Base-by-base conservation (phyloP, 2,888 invertebrate genomes). In the Agrotis segetum region DNA sequence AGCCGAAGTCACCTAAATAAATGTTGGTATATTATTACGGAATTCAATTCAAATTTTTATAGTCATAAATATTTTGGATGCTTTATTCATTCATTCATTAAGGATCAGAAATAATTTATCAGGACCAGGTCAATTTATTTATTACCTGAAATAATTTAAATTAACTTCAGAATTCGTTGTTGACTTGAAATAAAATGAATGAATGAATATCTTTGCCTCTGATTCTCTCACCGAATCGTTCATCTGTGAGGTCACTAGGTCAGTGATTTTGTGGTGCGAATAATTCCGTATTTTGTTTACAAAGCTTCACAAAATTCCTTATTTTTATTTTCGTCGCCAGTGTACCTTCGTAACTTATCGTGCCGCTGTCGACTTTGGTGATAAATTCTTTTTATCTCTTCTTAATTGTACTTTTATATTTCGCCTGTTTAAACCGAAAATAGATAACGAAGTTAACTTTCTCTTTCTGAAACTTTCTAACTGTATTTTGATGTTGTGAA, bases 301-400 rank as follows among this genome's bases (percentile, higher is more conserved):
- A 55, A 63, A 58, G 55, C 24, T 55, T 67, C 40, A 47, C 58
- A 79, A 62, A 47, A 63, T 62, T 17, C n/a, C n/a, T 19, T 67
- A 29, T 56, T 71, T 64, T 52, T 60, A 50, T 81, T 67, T 63
- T 58, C 14, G 40, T 56, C 11, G 13, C 24, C 17, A 66, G 55
- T 34, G 34, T 62, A 49, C n/a, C 53, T 62, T 44, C 13, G 56
- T 19, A 79, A 79, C 29, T 82, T 78, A 47, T 13, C 78, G 49
- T 47, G 13, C 46, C 68, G 63, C 55, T 65, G 81, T 83, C 68
- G 75, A 80, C 67, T 72, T 71, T 13, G 44, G 52, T 13, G 59
- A 73, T 82, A 79, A 82, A 59, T 68, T 68, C 58, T 79, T 74
- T 75, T 83, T 71, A 81, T 83, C 60, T 75, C 52, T 70, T 80